Evolutionary conservation across 2,113 vertebrate genomes (phyloP).

Genomic region (Syrrhaptes paradoxus): DNA sequence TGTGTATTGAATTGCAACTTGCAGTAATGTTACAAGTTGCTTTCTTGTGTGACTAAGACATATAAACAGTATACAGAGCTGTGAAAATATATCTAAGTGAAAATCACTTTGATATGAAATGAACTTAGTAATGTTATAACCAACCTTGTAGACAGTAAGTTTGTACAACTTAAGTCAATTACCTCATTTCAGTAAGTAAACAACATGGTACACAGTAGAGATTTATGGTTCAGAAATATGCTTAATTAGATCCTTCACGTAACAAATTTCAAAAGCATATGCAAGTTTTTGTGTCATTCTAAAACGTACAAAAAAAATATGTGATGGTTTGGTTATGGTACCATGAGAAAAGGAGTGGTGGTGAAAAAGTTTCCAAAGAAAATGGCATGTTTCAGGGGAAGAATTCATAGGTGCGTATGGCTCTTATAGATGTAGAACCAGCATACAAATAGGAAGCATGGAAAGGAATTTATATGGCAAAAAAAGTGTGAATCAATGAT

Average conservation of each 20-base stretch:
- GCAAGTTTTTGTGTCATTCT: background rate
- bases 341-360: accelerated
- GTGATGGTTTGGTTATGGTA: background rate
- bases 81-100: background rate
- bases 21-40: background rate
- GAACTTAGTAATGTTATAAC: background rate
- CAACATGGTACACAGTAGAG: background rate
- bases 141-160: background rate
- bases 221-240: background rate
- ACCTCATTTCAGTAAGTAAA: background rate
- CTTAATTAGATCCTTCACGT: background rate
- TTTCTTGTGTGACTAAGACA: background rate
- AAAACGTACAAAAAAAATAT: background rate
- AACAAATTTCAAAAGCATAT: background rate
- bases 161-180: background rate
- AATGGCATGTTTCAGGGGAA: background rate
- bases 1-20: background rate
- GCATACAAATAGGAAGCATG: background rate
- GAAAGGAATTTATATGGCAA: background rate
- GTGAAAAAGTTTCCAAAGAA: background rate
- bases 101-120: background rate
- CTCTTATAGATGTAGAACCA: background rate
- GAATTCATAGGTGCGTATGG: background rate
- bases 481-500: background rate
- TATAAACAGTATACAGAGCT: background rate